Evolutionary conservation across 2,888 invertebrate genomes (phyloP), one percentile per base, ranked within the genome.

Genomic region (Gymnoscelis rufifasciata): DNA sequence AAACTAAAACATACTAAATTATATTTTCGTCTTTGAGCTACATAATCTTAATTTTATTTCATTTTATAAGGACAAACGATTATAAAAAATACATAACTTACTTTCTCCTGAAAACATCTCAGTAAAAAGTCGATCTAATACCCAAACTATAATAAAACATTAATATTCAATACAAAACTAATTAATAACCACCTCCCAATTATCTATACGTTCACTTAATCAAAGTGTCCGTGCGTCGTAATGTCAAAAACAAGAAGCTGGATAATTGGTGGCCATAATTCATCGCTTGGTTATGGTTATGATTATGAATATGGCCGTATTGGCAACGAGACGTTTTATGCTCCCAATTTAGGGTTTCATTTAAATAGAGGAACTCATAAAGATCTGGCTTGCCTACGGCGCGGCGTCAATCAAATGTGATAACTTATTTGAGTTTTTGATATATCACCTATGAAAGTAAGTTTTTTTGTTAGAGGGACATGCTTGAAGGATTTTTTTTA

Each of bases 141-240:
- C 13, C 26, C 26, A 36, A 41, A 52, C 47, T 47, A 47, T 52
- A 37, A 43, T 44, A 48, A 49, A 52, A 57, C 59, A 68, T 71
- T 65, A 64, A 66, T 40, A 71, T 68, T 67, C 67, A 62, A 64
- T 56, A 56, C 58, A 54, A 64, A 63, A 59, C 62, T 69, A 75
- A 80, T 82, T 77, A 83, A 79, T 75, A 74, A 74, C 67, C 62
- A 54, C 60, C 60, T 57, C 62, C 76, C 78, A 83, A 83, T 83
- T 82, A 83, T 76, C 68, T 71, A 62, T 54, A 62, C 64, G 54
- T 65, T 59, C 60, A 59, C 66, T 71, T 77, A 78, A 80, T 81
- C 80, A 78, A 43, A 36, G 74, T 74, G 71, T 73, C 68, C 33
- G 30, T 41, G 35, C 38, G 51, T 23, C 41, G 56, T 47, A 48